Conservation (phyloP, 2,888 invertebrate genomes). For the Agrotis segetum region DNA sequence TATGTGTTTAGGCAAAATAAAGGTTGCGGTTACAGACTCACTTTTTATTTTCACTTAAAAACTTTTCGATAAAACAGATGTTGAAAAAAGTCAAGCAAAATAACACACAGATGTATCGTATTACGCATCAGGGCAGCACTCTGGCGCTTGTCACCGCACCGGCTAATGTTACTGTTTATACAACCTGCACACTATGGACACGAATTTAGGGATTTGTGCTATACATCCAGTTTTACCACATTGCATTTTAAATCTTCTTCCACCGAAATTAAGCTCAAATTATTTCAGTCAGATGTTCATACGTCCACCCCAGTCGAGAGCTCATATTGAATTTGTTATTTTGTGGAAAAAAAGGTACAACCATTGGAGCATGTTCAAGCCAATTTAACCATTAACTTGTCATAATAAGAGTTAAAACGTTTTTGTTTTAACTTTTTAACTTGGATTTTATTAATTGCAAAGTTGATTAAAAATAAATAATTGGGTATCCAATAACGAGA, state of each 20-base stretch:
- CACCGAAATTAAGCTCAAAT: slow-evolving; percentile 14
- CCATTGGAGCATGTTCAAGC: slow-evolving; percentile 32
- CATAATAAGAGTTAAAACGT: slow-evolving; percentile 9
- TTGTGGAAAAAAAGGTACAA: slow-evolving; percentile 49
- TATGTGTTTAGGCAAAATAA: slow-evolving; percentile 51
- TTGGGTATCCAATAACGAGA: slow-evolving; percentile 10
- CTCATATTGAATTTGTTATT: slow-evolving; percentile 47
- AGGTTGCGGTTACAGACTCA: slow-evolving; percentile 61
- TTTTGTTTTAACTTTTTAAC: background rate
- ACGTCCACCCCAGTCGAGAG: slow-evolving; percentile 3
- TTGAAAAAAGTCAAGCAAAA: slow-evolving; percentile 64
- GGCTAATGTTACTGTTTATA: slow-evolving; percentile 83
- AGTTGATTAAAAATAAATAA: slow-evolving; percentile 4
- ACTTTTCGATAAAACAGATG: slow-evolving; percentile 68
- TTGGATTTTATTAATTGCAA: background rate
- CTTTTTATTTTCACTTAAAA: slow-evolving; percentile 52
- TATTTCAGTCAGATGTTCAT: background rate
- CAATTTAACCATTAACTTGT: slow-evolving; percentile 30
- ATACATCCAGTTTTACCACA: slow-evolving; percentile 35
- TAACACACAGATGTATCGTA: slow-evolving; percentile 72
- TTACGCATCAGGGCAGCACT: slow-evolving; percentile 76
- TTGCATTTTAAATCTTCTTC: slow-evolving; percentile 12
- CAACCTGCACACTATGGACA: slow-evolving; percentile 82
- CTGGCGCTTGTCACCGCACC: slow-evolving; percentile 76
- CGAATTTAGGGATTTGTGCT: slow-evolving; percentile 69